A percentile compares a stretch with the other conserved stretches of the same genome.
These are phyloP conservation scores for Corticium candelabrum DNA, from an alignment of 37 sponge, comb jelly and placozoan species.

Conservation along the genomic window DNA sequence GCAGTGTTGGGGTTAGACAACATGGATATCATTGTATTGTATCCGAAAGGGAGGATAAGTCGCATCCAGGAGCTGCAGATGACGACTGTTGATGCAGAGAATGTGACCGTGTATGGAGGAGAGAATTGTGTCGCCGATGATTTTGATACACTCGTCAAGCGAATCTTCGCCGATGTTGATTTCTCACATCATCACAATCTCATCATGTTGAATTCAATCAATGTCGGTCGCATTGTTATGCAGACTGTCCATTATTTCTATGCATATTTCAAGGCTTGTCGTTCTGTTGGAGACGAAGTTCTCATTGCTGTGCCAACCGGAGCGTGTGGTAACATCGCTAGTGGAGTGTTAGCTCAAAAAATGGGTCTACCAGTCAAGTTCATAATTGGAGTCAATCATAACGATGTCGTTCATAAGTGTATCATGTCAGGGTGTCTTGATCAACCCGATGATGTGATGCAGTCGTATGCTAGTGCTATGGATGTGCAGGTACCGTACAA, in stretches of 20 bases:
- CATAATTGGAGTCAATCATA: slow-evolving; percentile 35
- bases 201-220: slow-evolving; percentile 36
- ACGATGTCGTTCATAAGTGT: slow-evolving; percentile 34
- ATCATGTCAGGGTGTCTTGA: slow-evolving; percentile 3
- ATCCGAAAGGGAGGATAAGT: slow-evolving; percentile 33
- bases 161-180: slow-evolving; percentile 21
- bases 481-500: slow-evolving; percentile 49
- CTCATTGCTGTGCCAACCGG: slow-evolving; percentile 46
- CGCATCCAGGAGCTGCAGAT: slow-evolving; percentile 54
- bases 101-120: slow-evolving; percentile 24
- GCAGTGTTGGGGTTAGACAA: slow-evolving; percentile 16
- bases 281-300: slow-evolving; percentile 25
- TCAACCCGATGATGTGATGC: neutral
- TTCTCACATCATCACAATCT: slow-evolving; percentile 37
- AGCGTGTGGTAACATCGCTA: slow-evolving; percentile 35
- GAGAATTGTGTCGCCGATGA: slow-evolving; percentile 58
- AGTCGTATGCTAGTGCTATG: slow-evolving; percentile 43
- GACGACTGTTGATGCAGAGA: slow-evolving; percentile 40
- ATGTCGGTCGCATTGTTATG: slow-evolving; percentile 41
- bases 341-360: slow-evolving; percentile 18
- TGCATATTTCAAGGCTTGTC: slow-evolving; percentile 38
- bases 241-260: slow-evolving; percentile 52
- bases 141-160: slow-evolving; percentile 23
- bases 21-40: slow-evolving; percentile 32
- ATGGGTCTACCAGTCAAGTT: slow-evolving; percentile 56